Evolutionary conservation across 1,140 invertebrate species (phyloP).

Genomic region (Aphaenogaster floridana): DNA sequence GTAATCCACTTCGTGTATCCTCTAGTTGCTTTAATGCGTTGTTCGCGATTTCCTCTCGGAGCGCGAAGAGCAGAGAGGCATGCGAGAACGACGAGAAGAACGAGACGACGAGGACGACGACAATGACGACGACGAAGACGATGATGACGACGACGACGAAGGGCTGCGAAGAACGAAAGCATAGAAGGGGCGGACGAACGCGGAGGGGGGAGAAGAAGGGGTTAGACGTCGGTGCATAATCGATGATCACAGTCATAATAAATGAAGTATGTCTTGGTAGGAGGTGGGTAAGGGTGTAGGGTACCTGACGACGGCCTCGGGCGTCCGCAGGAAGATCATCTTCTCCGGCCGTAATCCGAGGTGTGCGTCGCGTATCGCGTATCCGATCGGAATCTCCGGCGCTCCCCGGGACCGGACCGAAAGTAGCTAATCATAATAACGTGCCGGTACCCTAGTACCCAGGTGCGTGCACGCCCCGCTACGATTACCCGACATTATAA

Average conservation of each 20-base stretch:
- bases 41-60: slow-evolving; percentile 47
- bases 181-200: slow-evolving; percentile 70
- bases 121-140: slow-evolving; percentile 50
- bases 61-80: slow-evolving; percentile 13
- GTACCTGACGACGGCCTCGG: slow-evolving; percentile 85
- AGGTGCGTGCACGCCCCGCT: slow-evolving; percentile 80
- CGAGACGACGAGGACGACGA: not conserved
- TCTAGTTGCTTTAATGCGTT: slow-evolving; percentile 64
- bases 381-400: slow-evolving; percentile 85
- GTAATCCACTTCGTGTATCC: slow-evolving; percentile 62
- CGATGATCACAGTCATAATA: slow-evolving; percentile 87
- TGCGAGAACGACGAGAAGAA: slow-evolving; percentile 49
- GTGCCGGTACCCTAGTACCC: slow-evolving; percentile 81
- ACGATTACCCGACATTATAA: slow-evolving; percentile 83
- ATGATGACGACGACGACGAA: slow-evolving; percentile 28
- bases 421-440: slow-evolving; percentile 86
- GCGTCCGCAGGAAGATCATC: slow-evolving; percentile 85
- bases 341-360: slow-evolving; percentile 84
- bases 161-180: slow-evolving; percentile 54
- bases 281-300: slow-evolving; percentile 81
- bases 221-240: slow-evolving; percentile 84
- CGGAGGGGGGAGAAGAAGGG: slow-evolving; percentile 55
- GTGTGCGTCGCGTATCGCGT: slow-evolving; percentile 86
- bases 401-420: slow-evolving; percentile 80
- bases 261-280: slow-evolving; percentile 86